These are phyloP conservation scores for Coracias cyanogaster DNA, from an alignment of 2,797 vertebrate genomes.

Conservation along the genomic window DNA sequence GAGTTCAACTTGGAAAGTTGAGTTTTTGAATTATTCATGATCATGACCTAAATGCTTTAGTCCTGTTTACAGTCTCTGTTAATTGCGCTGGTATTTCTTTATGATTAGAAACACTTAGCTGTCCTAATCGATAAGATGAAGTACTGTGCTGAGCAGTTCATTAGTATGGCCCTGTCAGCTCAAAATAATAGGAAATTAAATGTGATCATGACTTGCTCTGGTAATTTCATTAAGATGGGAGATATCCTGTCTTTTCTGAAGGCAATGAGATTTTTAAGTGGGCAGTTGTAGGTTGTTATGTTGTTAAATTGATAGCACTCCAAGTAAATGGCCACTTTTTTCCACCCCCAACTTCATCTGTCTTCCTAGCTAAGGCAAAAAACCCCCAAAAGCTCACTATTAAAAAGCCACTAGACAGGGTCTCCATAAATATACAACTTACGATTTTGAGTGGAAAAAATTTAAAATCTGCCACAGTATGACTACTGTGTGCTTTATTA, in stretches of 20 bases:
- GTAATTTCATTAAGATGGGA: neutral
- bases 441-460: neutral
- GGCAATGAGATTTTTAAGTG: neutral
- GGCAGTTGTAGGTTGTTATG: neutral
- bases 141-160: neutral
- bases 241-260: neutral
- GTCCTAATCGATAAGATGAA: slow-evolving; percentile 24
- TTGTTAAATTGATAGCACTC: neutral
- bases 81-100: neutral
- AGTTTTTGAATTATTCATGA: slow-evolving; percentile 9
- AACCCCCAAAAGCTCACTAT: neutral
- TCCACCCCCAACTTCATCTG: neutral
- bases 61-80: slow-evolving; percentile 7
- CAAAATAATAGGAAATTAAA: neutral
- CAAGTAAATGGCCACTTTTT: rapidly evolving
- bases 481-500: neutral
- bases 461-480: neutral
- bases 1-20: neutral
- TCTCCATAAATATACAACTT: neutral
- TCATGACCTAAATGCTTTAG: neutral
- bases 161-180: neutral
- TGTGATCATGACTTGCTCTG: neutral
- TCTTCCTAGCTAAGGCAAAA: neutral
- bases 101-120: slow-evolving; percentile 2
- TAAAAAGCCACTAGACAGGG: neutral